Evolutionary conservation across 1,140 invertebrate genomes (phyloP), one percentile per base, ranked within the genome.

Genomic region (Drosophila pandora): DNA sequence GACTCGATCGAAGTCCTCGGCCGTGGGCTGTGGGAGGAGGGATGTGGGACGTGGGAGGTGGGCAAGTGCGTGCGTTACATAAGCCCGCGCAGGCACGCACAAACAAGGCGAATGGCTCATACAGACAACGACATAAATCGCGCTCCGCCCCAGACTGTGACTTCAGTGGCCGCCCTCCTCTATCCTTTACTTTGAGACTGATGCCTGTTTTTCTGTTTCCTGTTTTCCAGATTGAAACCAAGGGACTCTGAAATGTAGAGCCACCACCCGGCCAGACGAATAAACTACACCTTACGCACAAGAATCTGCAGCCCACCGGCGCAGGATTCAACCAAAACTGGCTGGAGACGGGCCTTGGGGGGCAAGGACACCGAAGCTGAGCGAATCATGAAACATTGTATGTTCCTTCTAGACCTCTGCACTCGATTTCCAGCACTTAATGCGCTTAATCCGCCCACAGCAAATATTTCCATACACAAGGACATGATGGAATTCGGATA

Each of bases 401-500:
- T 21, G 61, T 47, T 25, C 0, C 0, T 1, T 10, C 4, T 34
- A 6, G 9, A 52, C 22, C 12, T 34, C 9, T 10, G 8, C 8
- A 8, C 8, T 10, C 39, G 8, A 10, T 13, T 28, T 28, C 5
- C 2, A n/a, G 6, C 10, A 28, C 4, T 7, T 8, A 48, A 56
- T n/a, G 8, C 3, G 7, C 3, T 12, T 5, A 6, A 8, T 12
- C 21, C 4, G 25, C 37, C 75, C 25, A 28, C 71, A 84, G 85
- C 79, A 81, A 89, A 79, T 82, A 82, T 90, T 85, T 84, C 77
- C 76, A 90, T 82, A 71, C 72, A 82, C 69, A 90, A 85, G 74
- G 70, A 90, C 70, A 90, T 85, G 79, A 90, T 90, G 87, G 87
- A 89, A 82, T 89, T 85, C 55, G 87, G 87, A 56, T 90, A 89